phyloP scores from a whole-genome alignment of 2,797 vertebrate species.

The Manis javanica region DNA sequence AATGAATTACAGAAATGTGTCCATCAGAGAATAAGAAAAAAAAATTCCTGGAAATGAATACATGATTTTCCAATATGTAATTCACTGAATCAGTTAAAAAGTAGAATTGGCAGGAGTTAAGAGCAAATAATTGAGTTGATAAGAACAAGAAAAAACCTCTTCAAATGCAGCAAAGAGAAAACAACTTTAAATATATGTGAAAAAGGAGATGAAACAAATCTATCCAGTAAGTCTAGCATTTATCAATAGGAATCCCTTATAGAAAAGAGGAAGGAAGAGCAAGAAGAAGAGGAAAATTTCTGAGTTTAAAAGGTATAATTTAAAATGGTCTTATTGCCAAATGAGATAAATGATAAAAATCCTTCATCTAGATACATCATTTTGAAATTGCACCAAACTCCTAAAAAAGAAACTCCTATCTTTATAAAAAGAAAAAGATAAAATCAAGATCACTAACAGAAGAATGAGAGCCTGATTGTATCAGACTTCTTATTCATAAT shows the following conservation, averaged over 20 bases:
- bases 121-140: not conserved
- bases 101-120: not conserved
- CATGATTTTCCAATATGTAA: constrained; percentile 4
- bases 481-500: not conserved
- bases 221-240: not conserved
- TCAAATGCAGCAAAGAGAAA: not conserved
- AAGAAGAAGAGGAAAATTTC: constrained; percentile 16
- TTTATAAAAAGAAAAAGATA: not conserved
- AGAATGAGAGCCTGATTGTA: not conserved
- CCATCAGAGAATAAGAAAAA: not conserved
- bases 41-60: not conserved
- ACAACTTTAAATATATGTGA: not conserved
- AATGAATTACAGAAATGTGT: constrained; percentile 39
- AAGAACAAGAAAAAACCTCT: not conserved
- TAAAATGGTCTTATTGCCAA: not conserved
- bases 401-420: not conserved
- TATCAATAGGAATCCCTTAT: not conserved
- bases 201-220: not conserved
- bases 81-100: constrained; percentile 26
- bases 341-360: not conserved
- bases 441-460: not conserved
- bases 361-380: not conserved
- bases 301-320: not conserved
- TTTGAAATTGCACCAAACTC: constrained; percentile 1
- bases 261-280: not conserved